Percentiles rank a stretch among this genome's conserved stretches.
These are phyloP conservation scores for Thereva unica DNA, from an alignment of 2,888 invertebrate species.

Conservation along the genomic window DNA sequence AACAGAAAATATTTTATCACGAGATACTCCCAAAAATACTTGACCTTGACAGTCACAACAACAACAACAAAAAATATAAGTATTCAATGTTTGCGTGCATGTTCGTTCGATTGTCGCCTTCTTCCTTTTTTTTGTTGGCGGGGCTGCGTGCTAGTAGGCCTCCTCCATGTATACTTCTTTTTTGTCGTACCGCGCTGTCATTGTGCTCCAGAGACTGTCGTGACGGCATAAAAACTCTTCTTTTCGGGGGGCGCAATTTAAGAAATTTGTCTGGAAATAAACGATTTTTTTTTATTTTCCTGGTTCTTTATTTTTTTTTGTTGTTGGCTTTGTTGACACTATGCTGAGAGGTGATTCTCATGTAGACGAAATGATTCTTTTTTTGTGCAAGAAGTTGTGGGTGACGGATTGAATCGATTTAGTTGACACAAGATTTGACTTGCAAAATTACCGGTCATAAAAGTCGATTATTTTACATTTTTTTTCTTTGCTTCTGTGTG, in stretches of 20 bases:
- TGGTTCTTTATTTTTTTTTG: constrained; percentile 14
- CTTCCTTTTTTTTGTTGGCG: constrained; percentile 4
- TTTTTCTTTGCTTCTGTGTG: too few relatives aligned
- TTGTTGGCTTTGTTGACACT: constrained; percentile 3
- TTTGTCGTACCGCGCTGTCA: constrained; percentile 11
- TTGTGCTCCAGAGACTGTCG: constrained; percentile 22
- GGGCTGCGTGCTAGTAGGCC: constrained; percentile 17
- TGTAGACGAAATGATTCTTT: background rate
- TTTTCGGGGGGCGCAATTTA: constrained; percentile 29
- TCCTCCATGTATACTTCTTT: constrained; percentile 1
- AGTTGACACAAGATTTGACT: constrained; percentile 5
- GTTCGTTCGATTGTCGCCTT: constrained; percentile 19
- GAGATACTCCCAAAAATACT: constrained; percentile 18
- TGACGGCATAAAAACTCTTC: constrained; percentile 13
- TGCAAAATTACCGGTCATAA: background rate
- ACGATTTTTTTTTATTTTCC: constrained; percentile 7
- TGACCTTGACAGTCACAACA: constrained; percentile 19
- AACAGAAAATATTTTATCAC: background rate
- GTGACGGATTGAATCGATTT: constrained; percentile 23
- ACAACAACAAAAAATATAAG: constrained; percentile 18
- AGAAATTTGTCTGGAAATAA: constrained; percentile 23
- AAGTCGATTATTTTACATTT: too few relatives aligned
- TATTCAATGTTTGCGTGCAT: constrained; percentile 19
- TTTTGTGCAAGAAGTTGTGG: constrained; percentile 13
- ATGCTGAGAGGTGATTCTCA: too few relatives aligned